phyloP scores from a whole-genome alignment of 2,888 invertebrate species.

The Peribatodes rhomboidaria region DNA sequence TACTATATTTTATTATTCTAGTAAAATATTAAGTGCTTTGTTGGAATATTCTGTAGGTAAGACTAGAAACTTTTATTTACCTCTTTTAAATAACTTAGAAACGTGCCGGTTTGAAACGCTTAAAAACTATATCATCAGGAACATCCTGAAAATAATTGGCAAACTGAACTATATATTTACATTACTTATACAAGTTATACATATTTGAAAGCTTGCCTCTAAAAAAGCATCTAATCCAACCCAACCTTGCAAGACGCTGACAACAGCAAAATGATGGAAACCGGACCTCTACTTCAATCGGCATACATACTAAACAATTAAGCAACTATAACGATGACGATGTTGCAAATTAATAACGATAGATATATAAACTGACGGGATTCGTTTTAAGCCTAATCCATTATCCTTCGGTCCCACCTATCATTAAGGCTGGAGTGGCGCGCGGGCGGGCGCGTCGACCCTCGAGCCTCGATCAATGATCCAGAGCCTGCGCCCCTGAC shows the following conservation, averaged over 20 bases:
- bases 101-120: too few species aligned
- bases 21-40: not conserved
- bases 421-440: slow-evolving; percentile 27
- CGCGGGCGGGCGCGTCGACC: slow-evolving; percentile 54
- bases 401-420: slow-evolving; percentile 39
- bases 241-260: not conserved
- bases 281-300: not conserved
- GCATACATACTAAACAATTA: not conserved
- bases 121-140: too few species aligned
- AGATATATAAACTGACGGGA: slow-evolving; percentile 7
- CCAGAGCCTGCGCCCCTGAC: slow-evolving; percentile 61
- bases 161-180: too few species aligned
- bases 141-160: too few species aligned
- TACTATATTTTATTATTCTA: not conserved
- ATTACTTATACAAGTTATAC: too few species aligned
- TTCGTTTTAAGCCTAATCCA: slow-evolving; percentile 21
- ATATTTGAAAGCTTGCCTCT: too few species aligned
- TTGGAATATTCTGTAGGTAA: not conserved
- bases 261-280: not conserved
- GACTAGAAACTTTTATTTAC: not conserved
- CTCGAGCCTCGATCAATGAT: slow-evolving; percentile 58
- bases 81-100: too few species aligned
- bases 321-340: not conserved
- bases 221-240: too few species aligned
- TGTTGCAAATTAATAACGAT: not conserved